Evolutionary conservation across 2,888 invertebrate species (phyloP), one percentile per base, ranked within the genome.

Genomic region (Ganaspis brasiliensis): DNA sequence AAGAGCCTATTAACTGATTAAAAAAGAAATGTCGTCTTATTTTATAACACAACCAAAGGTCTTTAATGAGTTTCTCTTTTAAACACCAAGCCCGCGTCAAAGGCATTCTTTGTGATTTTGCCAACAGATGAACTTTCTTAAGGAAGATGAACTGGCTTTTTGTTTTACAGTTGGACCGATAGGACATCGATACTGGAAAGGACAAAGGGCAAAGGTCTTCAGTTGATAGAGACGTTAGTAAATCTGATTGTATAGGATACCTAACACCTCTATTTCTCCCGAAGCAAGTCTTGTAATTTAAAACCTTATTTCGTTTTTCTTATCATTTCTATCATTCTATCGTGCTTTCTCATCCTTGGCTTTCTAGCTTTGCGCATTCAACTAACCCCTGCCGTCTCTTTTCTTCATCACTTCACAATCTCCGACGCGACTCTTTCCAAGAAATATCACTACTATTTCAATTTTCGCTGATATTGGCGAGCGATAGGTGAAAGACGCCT

Each of bases 361-460:
- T 26, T 45, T 9, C 24, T 67, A 49, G 45, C 45, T 45, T 0
- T 67, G 40, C 45, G 26, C 24, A 49, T 24, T 14, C 67, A 8
- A 26, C 67, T 26, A 45, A 24, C 21, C 67, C 45, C 67, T 55
- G 14, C 70, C 55, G 14, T 76, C 78, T 75, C 83, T 21, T 45
- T 37, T 77, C 55, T 35, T 63, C 78, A 76, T 77, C 55, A 76
- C 75, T 74, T 74, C 61, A 26, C 31, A 31, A n/a, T n/a, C n/a
- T n/a, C n/a, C 61, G 16, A 9, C 56, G 9, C 37, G 76, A 73
- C 78, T 78, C 80, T 81, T 77, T 85, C 84, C 84, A 86, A 85
- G 86, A 88, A 87, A 88, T 88, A 88, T 88, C 86, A 85, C 83
- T 87, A 88, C 88, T 87, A 88, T 89, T 90, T 89, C 89, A 88